A percentile compares a stretch with the other conserved stretches of the same genome.
Evolutionary conservation across 30 jellyfish, hydroid and myxozoan species (phyloP).

Genomic region (Catostylus mosaicus): DNA sequence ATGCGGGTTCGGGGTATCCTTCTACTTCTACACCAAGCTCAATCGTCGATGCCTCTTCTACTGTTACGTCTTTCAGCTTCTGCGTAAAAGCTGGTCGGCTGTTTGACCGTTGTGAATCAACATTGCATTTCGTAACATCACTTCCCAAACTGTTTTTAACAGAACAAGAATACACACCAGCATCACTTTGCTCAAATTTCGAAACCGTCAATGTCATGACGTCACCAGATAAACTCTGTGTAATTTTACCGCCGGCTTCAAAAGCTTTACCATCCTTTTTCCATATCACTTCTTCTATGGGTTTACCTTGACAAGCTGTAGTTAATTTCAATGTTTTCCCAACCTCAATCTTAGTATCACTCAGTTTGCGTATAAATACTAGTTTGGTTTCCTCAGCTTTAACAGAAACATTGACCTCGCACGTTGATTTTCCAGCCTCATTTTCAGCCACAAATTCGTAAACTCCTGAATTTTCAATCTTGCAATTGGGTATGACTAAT

Average conservation of each 20-base stretch:
- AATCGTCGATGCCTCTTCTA: constrained; percentile 53
- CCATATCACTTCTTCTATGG: constrained; percentile 76
- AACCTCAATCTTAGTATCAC: constrained; percentile 28
- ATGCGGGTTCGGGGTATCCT: constrained; percentile 81
- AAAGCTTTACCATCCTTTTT: constrained; percentile 54
- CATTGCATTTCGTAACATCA: constrained; percentile 16
- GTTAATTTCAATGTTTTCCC: constrained; percentile 45
- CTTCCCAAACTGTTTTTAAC: constrained; percentile 66
- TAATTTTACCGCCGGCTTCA: constrained; percentile 7
- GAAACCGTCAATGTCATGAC: constrained; percentile 20
- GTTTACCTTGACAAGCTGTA: constrained; percentile 75
- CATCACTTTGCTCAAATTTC: constrained; percentile 34
- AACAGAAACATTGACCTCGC: constrained; percentile 58
- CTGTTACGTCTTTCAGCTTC: constrained; percentile 57
- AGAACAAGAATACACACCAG: constrained; percentile 59
- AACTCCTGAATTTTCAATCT: constrained; percentile 64
- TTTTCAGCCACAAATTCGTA: constrained; percentile 77
- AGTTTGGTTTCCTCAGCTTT: constrained; percentile 63
- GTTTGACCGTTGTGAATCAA: constrained; percentile 4
- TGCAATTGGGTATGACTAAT: constrained; percentile 60
- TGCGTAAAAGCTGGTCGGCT: constrained; percentile 72
- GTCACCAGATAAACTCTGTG: constrained; percentile 26
- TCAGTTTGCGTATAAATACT: constrained; percentile 32
- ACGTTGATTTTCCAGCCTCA: constrained; percentile 64
- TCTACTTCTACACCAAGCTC: constrained; percentile 60